Evolutionary conservation across 2,888 invertebrate genomes (phyloP).

Genomic region (Dermolepida albohirtum): DNA sequence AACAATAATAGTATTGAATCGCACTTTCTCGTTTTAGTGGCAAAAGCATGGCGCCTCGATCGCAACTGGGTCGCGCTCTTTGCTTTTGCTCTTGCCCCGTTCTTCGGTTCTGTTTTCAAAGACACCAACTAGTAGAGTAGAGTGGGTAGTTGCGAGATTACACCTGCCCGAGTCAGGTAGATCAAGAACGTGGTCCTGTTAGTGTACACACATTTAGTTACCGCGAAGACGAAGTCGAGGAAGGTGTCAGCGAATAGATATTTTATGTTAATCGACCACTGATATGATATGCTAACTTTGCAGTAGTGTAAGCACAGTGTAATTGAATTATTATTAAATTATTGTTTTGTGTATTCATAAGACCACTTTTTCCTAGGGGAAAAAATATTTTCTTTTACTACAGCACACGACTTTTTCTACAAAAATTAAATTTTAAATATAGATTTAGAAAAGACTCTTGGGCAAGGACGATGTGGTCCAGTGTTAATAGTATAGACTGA

Average conservation of each 20-base stretch:
- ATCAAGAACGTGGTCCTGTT: slow-evolving; percentile 38
- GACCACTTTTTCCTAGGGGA: no score
- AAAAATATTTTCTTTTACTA: no score
- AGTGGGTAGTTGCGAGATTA: slow-evolving; percentile 41
- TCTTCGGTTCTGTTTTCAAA: slow-evolving; percentile 45
- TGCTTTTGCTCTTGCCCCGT: slow-evolving; percentile 43
- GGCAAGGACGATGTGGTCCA: slow-evolving; percentile 4
- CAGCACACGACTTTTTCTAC: not conserved
- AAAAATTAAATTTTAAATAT: not conserved
- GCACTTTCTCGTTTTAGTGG: slow-evolving; percentile 47
- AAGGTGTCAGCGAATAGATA: slow-evolving; percentile 14
- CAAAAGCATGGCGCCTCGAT: slow-evolving; percentile 46
- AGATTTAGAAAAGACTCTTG: not conserved
- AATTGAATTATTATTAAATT: no score
- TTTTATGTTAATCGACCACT: not conserved
- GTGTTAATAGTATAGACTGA: not conserved
- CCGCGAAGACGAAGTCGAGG: slow-evolving; percentile 29
- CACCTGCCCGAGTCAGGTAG: slow-evolving; percentile 50
- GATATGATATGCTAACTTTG: no score
- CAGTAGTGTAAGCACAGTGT: no score
- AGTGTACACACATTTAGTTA: slow-evolving; percentile 34
- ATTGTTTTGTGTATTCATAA: no score
- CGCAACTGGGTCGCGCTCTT: slow-evolving; percentile 50
- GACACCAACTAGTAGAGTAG: slow-evolving; percentile 26
- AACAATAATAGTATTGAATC: slow-evolving; percentile 21